Base-by-base conservation (phyloP, 37 sponge, comb jelly and placozoan species). In the Beroe forskalii region DNA sequence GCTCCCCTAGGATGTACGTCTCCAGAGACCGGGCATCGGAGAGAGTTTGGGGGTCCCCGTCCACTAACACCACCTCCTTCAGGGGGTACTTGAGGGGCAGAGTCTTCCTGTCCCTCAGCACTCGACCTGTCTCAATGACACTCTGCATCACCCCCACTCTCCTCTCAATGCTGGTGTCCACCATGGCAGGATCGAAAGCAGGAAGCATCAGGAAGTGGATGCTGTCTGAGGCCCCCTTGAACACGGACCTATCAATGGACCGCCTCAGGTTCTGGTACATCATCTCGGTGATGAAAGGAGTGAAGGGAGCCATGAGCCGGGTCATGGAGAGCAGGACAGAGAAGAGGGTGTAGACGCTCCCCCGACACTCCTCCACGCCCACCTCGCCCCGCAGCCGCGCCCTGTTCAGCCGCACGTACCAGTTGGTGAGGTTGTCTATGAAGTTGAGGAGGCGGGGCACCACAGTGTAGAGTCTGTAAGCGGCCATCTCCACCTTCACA, bases 331-430 rank as follows among this genome's bases (percentile, higher is more conserved):
- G 92, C 25, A 97, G 90, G 27, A 97, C 98, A 24, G 93, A 90
- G 89, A 93, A 96, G 62, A 97, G 93, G 0, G 96, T 90, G 76
- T 93, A 91, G 75, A 97, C 32, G 24, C 96, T 62, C 41, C 93
- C 92, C 8, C 91, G 67, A 63, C 95, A 95, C 89, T 94, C 93
- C 31, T 90, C 72, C 37, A 23, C 35, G 22, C 94, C 95, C 0
- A 64, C 83, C 61, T 96, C 98, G 28, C 96, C 96, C 94, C 96
- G 95, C 91, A 97, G 89, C 35, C 98, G 62, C 36, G 93, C 95
- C 91, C 96, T 92, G 96, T 97, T 97, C 63, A 93, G 93, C 63
- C 98, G 66, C 40, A 97, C 94, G 90, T 97, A 97, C 98, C 98
- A 97, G 93, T 97, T 97, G 24, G 98, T 97, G 67, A 97, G 90